Base-by-base conservation (phyloP, 2,888 invertebrate genomes). In the Emmelina monodactyla region DNA sequence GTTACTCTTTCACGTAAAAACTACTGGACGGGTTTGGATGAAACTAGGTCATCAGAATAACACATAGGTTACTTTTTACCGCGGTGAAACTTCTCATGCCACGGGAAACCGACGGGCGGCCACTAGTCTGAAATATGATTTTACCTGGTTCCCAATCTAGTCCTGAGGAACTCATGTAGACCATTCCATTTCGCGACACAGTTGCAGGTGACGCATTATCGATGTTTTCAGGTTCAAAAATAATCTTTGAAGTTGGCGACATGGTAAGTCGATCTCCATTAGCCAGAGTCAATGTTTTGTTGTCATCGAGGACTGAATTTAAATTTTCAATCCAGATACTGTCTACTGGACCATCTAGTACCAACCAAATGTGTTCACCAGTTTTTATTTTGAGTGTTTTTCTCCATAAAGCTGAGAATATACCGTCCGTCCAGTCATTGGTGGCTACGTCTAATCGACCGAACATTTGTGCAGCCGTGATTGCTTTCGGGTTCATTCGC, bases 251-350 rank as follows among this genome's bases (percentile, higher is more conserved):
- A 7, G 89, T 91, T 0, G 94, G 89, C 0, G 96, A 88, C 97
- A 97, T 97, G 0, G 93, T 88, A 35, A 97, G 82, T 19, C 97
- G 86, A 75, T 97, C 97, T 4, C 97, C 94, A 56, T 97, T 97
- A 3, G 97, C 97, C 47, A 97, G 69, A 0, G 97, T 97, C 46
- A 97, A 71, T 0, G 95, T 96, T 75, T 94, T 94, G 59, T 97
- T 97, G 54, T 97, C 97, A 65, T 97, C 97, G 33, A 97, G 78
- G 0, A 97, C 97, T 0, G 97, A 97, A 67, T 97, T 97, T 45
- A 97, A 84, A 71, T 97, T 97, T 68, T 97, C 97, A 49, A 97
- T 97, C 97, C 97, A 97, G 47, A 97, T 95, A 50, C 95, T 94
- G 61, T 97, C 97, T 0, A 97, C 97, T 0, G 97, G 97, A 0